phyloP scores from a whole-genome alignment of 2,888 invertebrate genomes.

The Leistus spinibarbis region DNA sequence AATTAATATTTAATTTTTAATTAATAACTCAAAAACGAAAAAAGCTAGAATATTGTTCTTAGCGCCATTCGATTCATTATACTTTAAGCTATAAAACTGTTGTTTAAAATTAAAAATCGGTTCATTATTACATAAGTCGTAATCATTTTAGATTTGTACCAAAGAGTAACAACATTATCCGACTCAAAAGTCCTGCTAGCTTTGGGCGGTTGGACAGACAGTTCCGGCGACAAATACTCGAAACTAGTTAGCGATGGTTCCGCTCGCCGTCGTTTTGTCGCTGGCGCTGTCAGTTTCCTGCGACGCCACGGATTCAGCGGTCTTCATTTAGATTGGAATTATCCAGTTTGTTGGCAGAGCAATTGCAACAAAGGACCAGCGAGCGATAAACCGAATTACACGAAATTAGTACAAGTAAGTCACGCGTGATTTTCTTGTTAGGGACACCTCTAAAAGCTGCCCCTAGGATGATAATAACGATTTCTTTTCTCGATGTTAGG shows the following conservation, averaged over 20 bases:
- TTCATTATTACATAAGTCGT: neutral
- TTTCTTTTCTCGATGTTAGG: slow-evolving; percentile 54
- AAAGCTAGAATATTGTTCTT: no score
- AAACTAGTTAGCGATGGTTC: slow-evolving; percentile 72
- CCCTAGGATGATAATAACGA: neutral
- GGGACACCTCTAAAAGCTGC: neutral
- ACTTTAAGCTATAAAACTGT: no score
- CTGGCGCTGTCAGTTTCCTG: slow-evolving; percentile 73
- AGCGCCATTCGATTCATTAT: no score
- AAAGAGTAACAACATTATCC: slow-evolving; percentile 72
- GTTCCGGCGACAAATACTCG: slow-evolving; percentile 85
- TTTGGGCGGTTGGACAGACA: slow-evolving; percentile 96
- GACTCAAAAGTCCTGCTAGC: slow-evolving; percentile 75
- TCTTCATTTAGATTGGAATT: slow-evolving; percentile 92
- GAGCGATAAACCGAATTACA: slow-evolving; percentile 78
- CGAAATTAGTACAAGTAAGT: slow-evolving; percentile 72
- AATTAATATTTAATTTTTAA: no score
- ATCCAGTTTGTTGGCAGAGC: slow-evolving; percentile 92
- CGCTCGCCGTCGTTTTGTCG: slow-evolving; percentile 72
- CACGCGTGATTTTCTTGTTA: neutral
- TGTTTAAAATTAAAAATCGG: no score
- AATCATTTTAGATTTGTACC: slow-evolving; percentile 70
- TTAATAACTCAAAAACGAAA: no score
- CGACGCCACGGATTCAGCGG: slow-evolving; percentile 81
- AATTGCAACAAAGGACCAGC: slow-evolving; percentile 82